Base-by-base conservation (phyloP, 2,888 invertebrate genomes). In the Brenthis daphne region DNA sequence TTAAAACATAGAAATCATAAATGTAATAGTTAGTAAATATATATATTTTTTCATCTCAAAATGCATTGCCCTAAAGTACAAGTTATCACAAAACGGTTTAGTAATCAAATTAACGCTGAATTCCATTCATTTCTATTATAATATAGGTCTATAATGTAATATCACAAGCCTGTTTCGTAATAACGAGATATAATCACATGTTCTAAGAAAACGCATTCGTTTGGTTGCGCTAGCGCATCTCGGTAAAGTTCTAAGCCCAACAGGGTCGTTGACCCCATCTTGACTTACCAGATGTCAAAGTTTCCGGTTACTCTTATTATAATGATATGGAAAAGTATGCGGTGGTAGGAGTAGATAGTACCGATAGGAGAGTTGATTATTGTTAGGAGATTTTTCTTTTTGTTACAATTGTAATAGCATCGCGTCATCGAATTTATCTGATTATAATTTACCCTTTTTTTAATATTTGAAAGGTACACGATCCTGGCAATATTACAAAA, bases 181-280 rank as follows among this genome's bases (percentile, higher is more conserved):
- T 67, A 47, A 68, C 58, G 51, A 63, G 65, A 68, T 72, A 57
- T 72, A 68, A 72, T 70, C 70, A 67, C 67, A 53, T 58, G 50
- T 72, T 73, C 75, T 75, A 68, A 71, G 76, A 75, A 77, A 77
- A 72, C 70, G 79, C 78, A 77, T 77, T 77, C 79, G 79, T 80
- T 74, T 74, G 54, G 75, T 76, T 78, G 77, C 77, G 77, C 64
- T 65, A 73, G 73, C 77, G 75, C 81, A 82, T 77, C 82, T 79
- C 75, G 54, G 71, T 74, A 73, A 65, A 71, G 71, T 73, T 73
- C 71, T 74, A 74, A 72, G 74, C 74, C 75, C 73, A 77, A 80
- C 68, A 73, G 75, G 82, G 78, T 69, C 80, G 65, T 77, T 79
- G 82, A 82, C 80, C 81, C 75, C 57, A 72, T 69, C 73, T 67